Base-by-base conservation (phyloP, 2,888 invertebrate genomes). In the Agrochola macilenta region DNA sequence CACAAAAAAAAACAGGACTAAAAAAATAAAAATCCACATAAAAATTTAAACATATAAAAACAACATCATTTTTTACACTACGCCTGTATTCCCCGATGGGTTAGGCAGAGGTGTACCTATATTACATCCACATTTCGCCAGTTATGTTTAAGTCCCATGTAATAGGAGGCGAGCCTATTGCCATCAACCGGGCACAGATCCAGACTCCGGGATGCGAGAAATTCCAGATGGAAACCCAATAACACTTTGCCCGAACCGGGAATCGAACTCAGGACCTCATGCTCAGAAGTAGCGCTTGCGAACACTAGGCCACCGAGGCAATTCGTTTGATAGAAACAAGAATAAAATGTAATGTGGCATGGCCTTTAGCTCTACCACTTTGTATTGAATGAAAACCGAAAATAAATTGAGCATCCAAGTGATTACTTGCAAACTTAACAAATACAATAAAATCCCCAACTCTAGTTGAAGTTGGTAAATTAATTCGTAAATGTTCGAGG, bases 401-500 rank as follows among this genome's bases (percentile, higher is more conserved):
- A 70, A 49, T 57, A 70, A 81, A 87, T 82, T 77, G 65, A 71
- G 54, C 74, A 78, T 77, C 63, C 76, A 77, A 87, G 74, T 77
- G 69, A 78, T 83, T 78, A 78, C 73, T 78, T 79, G 2, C 39
- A 76, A 84, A 85, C 73, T 78, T 76, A 85, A 80, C 75, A 85
- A 83, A 86, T 81, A 74, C 74, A 86, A 76, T 78, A 74, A 79
- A 79, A 81, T 83, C 63, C 9, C 61, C 60, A 75, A 78, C 73
- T 76, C 71, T 75, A 81, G 81, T 84, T 60, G 65, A 71, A 86
- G 77, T 82, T 86, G 65, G 69, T 80, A 86, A 84, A 86, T 87
- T 78, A 83, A 87, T 83, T 88, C 81, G 71, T 80, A 70, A 86
- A 78, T 74, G 68, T 81, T 87, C 69, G 61, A 83, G 83, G 86